These are phyloP conservation scores for Eupithecia centaureata DNA, from an alignment of 2,888 invertebrate species.

Conservation along the genomic window DNA sequence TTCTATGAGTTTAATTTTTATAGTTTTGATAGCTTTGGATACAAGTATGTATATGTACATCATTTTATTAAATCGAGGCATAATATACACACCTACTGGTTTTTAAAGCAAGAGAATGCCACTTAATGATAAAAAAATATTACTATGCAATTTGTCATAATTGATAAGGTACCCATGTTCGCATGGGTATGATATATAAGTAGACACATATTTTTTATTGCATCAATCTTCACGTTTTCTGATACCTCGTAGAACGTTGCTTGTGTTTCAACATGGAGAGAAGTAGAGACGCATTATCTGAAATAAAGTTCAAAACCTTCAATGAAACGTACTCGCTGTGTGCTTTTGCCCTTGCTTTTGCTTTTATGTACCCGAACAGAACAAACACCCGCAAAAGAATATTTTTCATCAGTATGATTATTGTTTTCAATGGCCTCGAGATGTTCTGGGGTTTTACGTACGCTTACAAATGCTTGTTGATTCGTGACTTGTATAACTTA, in stretches of 20 bases:
- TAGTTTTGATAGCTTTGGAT: too few relatives aligned
- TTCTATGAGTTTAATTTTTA: too few relatives aligned
- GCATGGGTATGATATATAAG: not conserved
- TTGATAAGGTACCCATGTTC: not conserved
- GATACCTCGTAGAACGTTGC: not conserved
- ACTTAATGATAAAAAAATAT: not conserved
- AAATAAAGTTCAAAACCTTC: slow-evolving; percentile 1
- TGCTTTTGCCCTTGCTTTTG: not conserved
- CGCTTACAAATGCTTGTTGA: not conserved
- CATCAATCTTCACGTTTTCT: not conserved
- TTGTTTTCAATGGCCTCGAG: not conserved
- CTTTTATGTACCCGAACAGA: slow-evolving; percentile 2
- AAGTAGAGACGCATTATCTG: not conserved
- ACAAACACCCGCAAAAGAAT: not conserved
- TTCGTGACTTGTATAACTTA: slow-evolving; percentile 1
- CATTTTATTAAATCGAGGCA: too few relatives aligned
- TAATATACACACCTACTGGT: too few relatives aligned
- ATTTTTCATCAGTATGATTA: not conserved
- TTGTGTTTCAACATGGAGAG: not conserved
- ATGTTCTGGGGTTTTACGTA: slow-evolving; percentile 1
- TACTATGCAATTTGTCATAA: slow-evolving; percentile 1
- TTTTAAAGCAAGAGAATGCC: not conserved
- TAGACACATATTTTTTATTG: not conserved
- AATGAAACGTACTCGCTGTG: not conserved
- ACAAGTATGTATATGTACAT: too few relatives aligned